Base-by-base conservation (phyloP, 1,140 invertebrate genomes). In the Mamestra configurata region DNA sequence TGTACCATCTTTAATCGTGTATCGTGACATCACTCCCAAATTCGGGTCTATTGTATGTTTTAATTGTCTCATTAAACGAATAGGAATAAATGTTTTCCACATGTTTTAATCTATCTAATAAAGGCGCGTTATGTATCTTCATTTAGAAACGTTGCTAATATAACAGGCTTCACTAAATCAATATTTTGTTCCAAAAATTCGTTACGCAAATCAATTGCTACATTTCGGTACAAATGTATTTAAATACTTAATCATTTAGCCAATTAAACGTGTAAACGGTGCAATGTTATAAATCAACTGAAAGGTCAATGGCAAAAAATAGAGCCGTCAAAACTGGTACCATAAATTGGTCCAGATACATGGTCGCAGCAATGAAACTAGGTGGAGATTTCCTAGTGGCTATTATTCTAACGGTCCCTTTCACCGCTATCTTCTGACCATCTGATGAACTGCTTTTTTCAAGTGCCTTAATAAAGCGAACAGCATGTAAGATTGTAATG, bases 341-440 rank as follows among this genome's bases (percentile, higher is more conserved):
- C 43, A 77, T 79, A 85, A 85, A 86, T 87, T 87, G 80, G 83
- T 88, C 81, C 84, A 81, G 81, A 87, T 84, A 85, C 70, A 83
- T 82, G 79, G 77, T 73, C 78, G 76, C 13, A 49, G 43, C 81
- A 82, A 80, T 81, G 81, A 84, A 88, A 84, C 85, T 83, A 84
- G 85, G 79, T 83, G 84, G 84, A 86, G 86, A 82, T 85, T 89
- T 89, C 84, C 88, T 86, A 90, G 88, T 82, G 87, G 88, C 89
- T 87, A 91, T 92, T 89, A 93, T 88, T 86, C 79, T 93, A 94
- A 93, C 93, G 92, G 92, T 91, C 76, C 91, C 92, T 94, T 93
- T 94, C 92, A 93, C 92, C 91, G 92, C 89, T 94, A 94, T 94
- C 93, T 90, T 78, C 88, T 93, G 89, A 90, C 88, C 91, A 93